Evolutionary conservation across 2,888 invertebrate genomes (phyloP).

Genomic region (Drosophila nr. perissopoda): DNA sequence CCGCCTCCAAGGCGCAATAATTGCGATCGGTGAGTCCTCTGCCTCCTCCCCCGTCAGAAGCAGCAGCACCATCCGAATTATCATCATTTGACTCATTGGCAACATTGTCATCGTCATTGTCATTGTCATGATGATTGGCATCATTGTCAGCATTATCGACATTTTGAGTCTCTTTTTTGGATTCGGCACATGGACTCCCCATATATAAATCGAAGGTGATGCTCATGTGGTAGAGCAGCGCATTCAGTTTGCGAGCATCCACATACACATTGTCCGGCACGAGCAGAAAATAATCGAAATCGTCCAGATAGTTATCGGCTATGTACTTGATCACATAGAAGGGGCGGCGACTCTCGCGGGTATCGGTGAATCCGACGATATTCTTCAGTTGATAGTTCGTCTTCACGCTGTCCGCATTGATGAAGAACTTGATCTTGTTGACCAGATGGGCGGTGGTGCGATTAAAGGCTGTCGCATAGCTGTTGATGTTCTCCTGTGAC

Average conservation of each 20-base stretch:
- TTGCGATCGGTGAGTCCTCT: slow-evolving; percentile 80
- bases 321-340: slow-evolving; percentile 96
- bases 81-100: not conserved
- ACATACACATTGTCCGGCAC: slow-evolving; percentile 94
- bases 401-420: slow-evolving; percentile 87
- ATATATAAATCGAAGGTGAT: slow-evolving; percentile 94
- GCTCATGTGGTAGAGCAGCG: slow-evolving; percentile 91
- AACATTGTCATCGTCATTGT: slow-evolving; percentile 12
- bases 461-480: slow-evolving; percentile 93
- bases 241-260: slow-evolving; percentile 90
- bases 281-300: slow-evolving; percentile 96
- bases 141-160: slow-evolving; percentile 6
- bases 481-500: slow-evolving; percentile 89
- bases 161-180: not conserved
- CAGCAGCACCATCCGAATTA: slow-evolving; percentile 5
- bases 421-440: slow-evolving; percentile 93
- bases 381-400: slow-evolving; percentile 87
- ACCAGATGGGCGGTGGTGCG: slow-evolving; percentile 93
- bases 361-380: slow-evolving; percentile 95
- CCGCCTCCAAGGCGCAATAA: slow-evolving; percentile 89
- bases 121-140: not conserved
- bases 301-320: slow-evolving; percentile 94
- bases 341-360: slow-evolving; percentile 90
- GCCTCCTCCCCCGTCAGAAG: slow-evolving; percentile 11
- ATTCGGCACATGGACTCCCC: slow-evolving; percentile 88